phyloP scores from a whole-genome alignment of 1,140 invertebrate genomes.

The Ostrea edulis region DNA sequence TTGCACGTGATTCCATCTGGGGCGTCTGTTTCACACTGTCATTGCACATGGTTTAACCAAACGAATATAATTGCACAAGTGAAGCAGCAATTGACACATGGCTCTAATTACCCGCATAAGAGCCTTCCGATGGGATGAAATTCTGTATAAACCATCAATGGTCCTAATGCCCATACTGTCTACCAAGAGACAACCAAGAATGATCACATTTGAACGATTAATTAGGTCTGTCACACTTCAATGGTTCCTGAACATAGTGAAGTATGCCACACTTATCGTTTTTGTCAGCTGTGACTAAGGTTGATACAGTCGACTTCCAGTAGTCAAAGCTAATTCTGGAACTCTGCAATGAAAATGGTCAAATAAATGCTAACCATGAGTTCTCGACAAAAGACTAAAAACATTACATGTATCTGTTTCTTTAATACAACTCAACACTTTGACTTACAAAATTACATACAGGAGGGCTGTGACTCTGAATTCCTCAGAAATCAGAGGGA shows the following conservation, averaged over 20 bases:
- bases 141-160: background rate
- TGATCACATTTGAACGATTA: slow-evolving; percentile 45
- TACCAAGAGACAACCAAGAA: background rate
- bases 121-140: background rate
- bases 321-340: slow-evolving; percentile 77
- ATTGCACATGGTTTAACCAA: slow-evolving; percentile 19
- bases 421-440: background rate
- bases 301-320: slow-evolving; percentile 77
- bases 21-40: background rate
- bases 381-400: background rate
- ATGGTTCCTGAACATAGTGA: slow-evolving; percentile 68
- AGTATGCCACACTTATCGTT: slow-evolving; percentile 67
- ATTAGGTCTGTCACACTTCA: slow-evolving; percentile 71
- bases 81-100: background rate
- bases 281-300: slow-evolving; percentile 73
- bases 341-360: slow-evolving; percentile 65
- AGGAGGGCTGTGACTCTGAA: too few relatives aligned
- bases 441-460: too few relatives aligned
- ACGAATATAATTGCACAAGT: slow-evolving; percentile 6
- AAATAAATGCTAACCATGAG: background rate
- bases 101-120: slow-evolving; percentile 23
- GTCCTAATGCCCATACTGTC: slow-evolving; percentile 16
- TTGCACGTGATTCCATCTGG: slow-evolving; percentile 15
- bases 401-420: too few relatives aligned
- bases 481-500: too few relatives aligned